A percentile compares a stretch with the other conserved stretches of the same genome.
These are phyloP conservation scores for Drosophila eohydei DNA, from an alignment of 2,888 invertebrate species.

Conservation along the genomic window DNA sequence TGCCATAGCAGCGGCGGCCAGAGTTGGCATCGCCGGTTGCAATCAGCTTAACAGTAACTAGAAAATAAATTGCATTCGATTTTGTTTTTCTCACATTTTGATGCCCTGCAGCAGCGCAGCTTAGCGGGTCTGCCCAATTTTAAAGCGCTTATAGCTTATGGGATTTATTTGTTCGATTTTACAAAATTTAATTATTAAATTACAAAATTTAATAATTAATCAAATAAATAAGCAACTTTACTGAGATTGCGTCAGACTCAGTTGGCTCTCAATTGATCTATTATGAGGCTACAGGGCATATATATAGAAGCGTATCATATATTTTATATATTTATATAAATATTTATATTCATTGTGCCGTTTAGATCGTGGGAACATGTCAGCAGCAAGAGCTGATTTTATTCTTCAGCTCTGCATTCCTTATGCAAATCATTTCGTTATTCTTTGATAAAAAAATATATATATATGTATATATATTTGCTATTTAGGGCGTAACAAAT, in stretches of 20 bases:
- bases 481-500: no score
- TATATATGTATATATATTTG: no score
- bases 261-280: background rate
- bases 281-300: background rate
- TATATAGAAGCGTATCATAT: background rate
- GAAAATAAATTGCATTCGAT: conserved; percentile 81
- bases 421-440: no score
- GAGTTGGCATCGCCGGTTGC: conserved; percentile 55
- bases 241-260: background rate
- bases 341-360: background rate
- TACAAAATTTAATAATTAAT: no score
- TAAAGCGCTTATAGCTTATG: background rate
- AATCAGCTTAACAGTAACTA: conserved; percentile 82
- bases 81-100: conserved; percentile 57
- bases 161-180: background rate
- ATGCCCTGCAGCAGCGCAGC: conserved; percentile 17
- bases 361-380: background rate
- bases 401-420: no score
- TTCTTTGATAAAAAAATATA: no score
- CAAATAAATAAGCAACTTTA: background rate
- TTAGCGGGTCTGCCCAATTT: background rate
- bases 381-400: background rate
- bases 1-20: conserved; percentile 27
- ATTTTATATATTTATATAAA: no score
- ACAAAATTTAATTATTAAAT: no score